Evolutionary conservation across 2,113 vertebrate genomes (phyloP).

Genomic region (Channa maculata): DNA sequence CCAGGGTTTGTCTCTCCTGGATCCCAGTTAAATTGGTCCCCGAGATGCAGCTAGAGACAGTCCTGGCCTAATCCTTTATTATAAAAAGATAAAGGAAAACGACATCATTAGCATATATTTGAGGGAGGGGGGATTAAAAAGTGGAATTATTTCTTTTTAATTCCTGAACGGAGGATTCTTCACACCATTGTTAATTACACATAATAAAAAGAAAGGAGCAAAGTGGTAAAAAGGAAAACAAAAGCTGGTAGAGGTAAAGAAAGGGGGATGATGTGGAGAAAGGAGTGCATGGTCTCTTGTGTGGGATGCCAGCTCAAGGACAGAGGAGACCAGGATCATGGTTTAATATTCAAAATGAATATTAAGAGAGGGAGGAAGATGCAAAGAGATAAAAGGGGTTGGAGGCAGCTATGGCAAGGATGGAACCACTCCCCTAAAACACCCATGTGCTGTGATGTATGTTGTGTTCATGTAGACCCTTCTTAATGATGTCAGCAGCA

Average conservation of each 20-base stretch:
- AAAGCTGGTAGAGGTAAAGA: constrained; percentile 44
- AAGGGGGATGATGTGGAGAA: constrained; percentile 38
- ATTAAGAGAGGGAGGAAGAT: constrained; percentile 61
- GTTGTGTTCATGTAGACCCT: constrained; percentile 40
- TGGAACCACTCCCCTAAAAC: constrained; percentile 38
- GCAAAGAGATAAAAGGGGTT: constrained; percentile 66
- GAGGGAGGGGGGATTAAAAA: constrained; percentile 81
- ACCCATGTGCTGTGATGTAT: constrained; percentile 34
- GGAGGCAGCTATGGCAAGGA: constrained; percentile 68
- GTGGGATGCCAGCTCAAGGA: constrained; percentile 75
- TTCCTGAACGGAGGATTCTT: constrained; percentile 81
- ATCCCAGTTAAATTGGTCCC: constrained; percentile 89
- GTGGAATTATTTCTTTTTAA: constrained; percentile 84
- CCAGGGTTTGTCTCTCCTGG: constrained; percentile 83
- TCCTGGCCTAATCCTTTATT: constrained; percentile 89
- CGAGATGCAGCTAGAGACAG: constrained; percentile 84
- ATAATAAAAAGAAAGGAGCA: constrained; percentile 62
- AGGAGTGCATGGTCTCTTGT: constrained; percentile 64
- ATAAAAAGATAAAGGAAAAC: constrained; percentile 89
- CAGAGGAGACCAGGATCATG: constrained; percentile 65
- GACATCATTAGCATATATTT: constrained; percentile 87
- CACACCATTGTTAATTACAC: constrained; percentile 80
- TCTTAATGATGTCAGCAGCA: constrained; percentile 74
- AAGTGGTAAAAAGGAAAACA: constrained; percentile 57
- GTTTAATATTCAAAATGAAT: constrained; percentile 77